Conservation (phyloP, 2,797 vertebrate genomes). For the Acanthurus lineatus region DNA sequence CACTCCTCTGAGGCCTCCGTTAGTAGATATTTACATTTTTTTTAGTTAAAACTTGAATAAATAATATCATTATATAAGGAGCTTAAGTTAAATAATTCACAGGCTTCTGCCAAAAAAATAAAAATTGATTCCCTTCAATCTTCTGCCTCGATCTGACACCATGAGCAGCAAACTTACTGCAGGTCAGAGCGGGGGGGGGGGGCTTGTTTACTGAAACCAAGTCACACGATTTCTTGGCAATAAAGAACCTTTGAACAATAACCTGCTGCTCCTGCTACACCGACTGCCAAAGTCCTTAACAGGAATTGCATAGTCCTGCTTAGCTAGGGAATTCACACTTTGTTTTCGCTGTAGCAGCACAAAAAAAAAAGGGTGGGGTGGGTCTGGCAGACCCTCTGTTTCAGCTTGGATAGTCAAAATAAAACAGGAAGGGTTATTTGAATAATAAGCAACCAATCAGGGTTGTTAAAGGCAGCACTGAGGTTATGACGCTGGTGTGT, state of each 20-base stretch:
- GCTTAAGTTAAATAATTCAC: no score
- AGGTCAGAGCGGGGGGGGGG: conserved; percentile 21
- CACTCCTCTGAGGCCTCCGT: no score
- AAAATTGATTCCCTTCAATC: neutral
- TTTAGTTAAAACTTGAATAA: no score
- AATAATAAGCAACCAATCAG: conserved; percentile 32
- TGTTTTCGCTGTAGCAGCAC: conserved; percentile 62
- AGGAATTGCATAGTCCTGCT: conserved; percentile 58
- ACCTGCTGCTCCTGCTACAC: conserved; percentile 47
- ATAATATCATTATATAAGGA: no score
- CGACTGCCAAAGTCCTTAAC: conserved; percentile 65
- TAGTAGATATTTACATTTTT: no score
- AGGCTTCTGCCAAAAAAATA: neutral
- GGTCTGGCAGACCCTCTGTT: conserved; percentile 19
- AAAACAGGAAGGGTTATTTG: neutral
- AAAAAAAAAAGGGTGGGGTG: conserved; percentile 26
- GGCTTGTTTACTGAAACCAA: conserved; percentile 37
- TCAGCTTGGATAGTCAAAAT: conserved; percentile 18
- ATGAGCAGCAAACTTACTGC: conserved; percentile 5
- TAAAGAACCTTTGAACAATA: conserved; percentile 29
- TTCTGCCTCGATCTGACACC: conserved; percentile 5
- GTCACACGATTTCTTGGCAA: conserved; percentile 48
- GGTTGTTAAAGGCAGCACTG: neutral
- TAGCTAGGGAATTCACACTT: conserved; percentile 63
- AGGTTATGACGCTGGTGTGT: neutral